phyloP scores from a whole-genome alignment of 2,113 vertebrate genomes.

The Echinops telfairi region DNA sequence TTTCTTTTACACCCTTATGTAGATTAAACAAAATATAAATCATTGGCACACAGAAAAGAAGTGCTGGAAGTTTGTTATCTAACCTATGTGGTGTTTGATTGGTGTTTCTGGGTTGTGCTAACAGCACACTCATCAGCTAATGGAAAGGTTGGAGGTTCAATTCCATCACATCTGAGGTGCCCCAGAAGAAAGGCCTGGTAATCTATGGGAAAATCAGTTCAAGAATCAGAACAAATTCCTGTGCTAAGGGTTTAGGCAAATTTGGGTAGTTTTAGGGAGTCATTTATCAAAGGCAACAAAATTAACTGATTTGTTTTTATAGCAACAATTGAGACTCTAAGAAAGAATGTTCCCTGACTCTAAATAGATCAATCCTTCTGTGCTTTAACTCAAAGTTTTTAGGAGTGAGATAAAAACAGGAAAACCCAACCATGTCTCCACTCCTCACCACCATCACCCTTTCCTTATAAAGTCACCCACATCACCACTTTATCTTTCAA shows the following conservation, averaged over 20 bases:
- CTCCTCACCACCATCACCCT: neutral
- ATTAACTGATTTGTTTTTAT: neutral
- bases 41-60: neutral
- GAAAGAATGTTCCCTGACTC: constrained; percentile 10
- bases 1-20: neutral
- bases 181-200: neutral
- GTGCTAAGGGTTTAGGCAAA: neutral
- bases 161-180: neutral
- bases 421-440: neutral
- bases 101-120: neutral
- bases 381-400: neutral
- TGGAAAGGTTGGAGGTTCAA: neutral
- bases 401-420: neutral
- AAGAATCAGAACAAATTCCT: neutral
- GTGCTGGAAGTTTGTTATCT: neutral
- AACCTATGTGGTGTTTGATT: neutral
- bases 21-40: neutral
- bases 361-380: neutral
- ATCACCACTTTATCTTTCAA: neutral
- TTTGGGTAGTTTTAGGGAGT: neutral
- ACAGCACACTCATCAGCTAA: neutral
- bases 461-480: neutral
- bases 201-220: neutral
- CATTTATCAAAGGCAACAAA: constrained; percentile 29
- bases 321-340: neutral